Evolutionary conservation across 2,888 invertebrate species (phyloP).

Genomic region (Seira musarum): DNA sequence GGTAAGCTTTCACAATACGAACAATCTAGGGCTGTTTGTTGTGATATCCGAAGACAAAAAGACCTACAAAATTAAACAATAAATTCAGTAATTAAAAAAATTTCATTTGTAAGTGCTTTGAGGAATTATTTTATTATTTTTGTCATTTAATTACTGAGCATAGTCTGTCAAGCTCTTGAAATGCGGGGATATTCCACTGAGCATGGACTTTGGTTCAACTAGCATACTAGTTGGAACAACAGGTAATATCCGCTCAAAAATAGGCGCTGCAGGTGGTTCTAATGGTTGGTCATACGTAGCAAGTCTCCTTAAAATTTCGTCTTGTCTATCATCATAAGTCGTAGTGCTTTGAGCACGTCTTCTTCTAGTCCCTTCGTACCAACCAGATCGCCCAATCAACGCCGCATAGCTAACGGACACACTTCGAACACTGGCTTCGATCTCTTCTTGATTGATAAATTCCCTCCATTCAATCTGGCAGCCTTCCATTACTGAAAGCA

Average conservation of each 20-base stretch:
- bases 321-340: constrained; percentile 54
- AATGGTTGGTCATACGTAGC: constrained; percentile 79
- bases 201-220: constrained; percentile 73
- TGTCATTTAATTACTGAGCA: constrained; percentile 72
- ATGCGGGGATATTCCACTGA: constrained; percentile 73
- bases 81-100: constrained; percentile 14
- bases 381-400: constrained; percentile 53
- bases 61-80: constrained; percentile 73
- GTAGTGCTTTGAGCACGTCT: constrained; percentile 44
- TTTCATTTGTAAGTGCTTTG: constrained; percentile 65
- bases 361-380: constrained; percentile 58
- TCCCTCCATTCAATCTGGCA: constrained; percentile 65
- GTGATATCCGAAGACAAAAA: constrained; percentile 78
- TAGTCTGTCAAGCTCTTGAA: constrained; percentile 74
- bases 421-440: constrained; percentile 37
- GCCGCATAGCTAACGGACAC: constrained; percentile 53
- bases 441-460: constrained; percentile 60
- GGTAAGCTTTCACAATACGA: constrained; percentile 78
- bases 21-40: constrained; percentile 80
- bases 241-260: constrained; percentile 73
- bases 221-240: constrained; percentile 72
- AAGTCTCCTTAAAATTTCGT: constrained; percentile 73
- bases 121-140: constrained; percentile 21
- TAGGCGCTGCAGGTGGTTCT: constrained; percentile 76
- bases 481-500: constrained; percentile 78